Conservation (phyloP, 2,888 invertebrate species). For the Tupiocoris notatus region DNA sequence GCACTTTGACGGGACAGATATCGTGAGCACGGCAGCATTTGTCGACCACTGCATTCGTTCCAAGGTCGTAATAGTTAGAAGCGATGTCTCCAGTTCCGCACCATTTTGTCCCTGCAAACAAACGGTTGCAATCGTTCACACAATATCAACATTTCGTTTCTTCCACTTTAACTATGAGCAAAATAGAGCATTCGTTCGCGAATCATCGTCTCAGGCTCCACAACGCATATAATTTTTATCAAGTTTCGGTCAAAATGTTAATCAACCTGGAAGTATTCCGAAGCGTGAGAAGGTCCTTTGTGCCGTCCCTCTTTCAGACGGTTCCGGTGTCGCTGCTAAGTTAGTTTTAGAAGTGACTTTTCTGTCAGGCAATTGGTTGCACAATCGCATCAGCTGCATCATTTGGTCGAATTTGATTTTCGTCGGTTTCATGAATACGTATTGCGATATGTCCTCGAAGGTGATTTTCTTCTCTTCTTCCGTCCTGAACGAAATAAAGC, state of each 20-base stretch:
- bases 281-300: conserved; percentile 9
- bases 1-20: conserved; percentile 79
- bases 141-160: neutral
- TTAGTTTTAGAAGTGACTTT: neutral
- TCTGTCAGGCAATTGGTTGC: conserved; percentile 63
- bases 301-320: neutral
- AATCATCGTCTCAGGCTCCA: too few relatives aligned
- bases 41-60: conserved; percentile 69
- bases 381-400: conserved; percentile 76
- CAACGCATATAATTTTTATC: too few relatives aligned
- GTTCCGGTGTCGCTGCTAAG: neutral
- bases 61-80: conserved; percentile 77
- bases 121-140: neutral
- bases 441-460: conserved; percentile 43
- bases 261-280: conserved; percentile 78
- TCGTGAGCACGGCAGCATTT: conserved; percentile 87
- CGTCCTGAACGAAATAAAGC: conserved; percentile 13
- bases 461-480: conserved; percentile 16
- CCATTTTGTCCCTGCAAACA: conserved; percentile 77
- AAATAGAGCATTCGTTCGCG: too few relatives aligned
- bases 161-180: too few relatives aligned
- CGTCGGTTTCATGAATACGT: conserved; percentile 45
- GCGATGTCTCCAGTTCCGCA: conserved; percentile 90
- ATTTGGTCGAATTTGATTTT: conserved; percentile 62
- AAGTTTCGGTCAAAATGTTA: too few relatives aligned